Base-by-base conservation (phyloP, 1,140 invertebrate genomes). In the Lordiphosa collinella region DNA sequence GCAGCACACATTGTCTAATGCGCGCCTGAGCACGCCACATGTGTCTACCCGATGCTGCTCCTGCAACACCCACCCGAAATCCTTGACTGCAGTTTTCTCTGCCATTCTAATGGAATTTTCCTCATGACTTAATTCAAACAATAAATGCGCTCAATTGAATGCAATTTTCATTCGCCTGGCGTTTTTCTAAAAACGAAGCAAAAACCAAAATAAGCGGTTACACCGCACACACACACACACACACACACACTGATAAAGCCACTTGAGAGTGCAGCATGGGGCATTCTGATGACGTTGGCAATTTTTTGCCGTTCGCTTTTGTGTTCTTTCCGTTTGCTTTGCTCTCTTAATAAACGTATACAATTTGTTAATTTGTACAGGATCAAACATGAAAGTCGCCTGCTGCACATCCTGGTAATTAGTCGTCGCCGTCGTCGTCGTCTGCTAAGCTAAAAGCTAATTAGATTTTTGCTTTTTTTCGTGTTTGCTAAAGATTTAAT, bases 111-210 rank as follows among this genome's bases (percentile, higher is more conserved):
- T 82, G 78, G 76, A 82, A 82, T 84, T 84, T 84, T 84, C 78
- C 72, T 78, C 78, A 76, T 84, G 78, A 78, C 72, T 84, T 84
- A 84, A 84, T 84, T 84, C 61, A 68, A 84, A 84, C 78, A 84
- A 82, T 84, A 84, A 84, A 84, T 84, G 78, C 72, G 78, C 78
- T 84, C 78, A 84, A 84, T 84, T 84, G 78, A 84, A 84, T 84
- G 78, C 78, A 84, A 84, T 84, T 82, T 79, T 80, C 75, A 75
- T 74, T 80, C 69, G 65, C 41, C 53, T 79, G 64, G 56, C 48
- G 9, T 69, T 66, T 74, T 68, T 72, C 64, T 71, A 72, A 75
- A 79, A 79, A 58, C 32, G 37, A 11, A 29, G 14, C 10, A 56
- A 14, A 6, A 49, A 25, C n/a, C 18, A 25, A 18, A 31, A 12